Evolutionary conservation across 1,140 invertebrate species (phyloP).

Genomic region (Ips typographus): DNA sequence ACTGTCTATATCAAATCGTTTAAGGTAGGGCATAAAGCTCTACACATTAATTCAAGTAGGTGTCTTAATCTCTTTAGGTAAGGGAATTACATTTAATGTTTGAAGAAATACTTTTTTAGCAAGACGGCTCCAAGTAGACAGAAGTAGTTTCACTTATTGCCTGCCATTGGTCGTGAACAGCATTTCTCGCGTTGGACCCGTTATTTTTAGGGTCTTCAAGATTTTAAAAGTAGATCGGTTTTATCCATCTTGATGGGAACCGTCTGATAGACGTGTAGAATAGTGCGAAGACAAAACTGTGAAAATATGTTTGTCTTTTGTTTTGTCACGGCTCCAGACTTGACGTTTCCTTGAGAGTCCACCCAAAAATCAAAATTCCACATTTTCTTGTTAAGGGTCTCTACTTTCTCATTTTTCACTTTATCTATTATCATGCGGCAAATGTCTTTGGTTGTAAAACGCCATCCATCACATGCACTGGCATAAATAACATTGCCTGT

Average conservation of each 20-base stretch:
- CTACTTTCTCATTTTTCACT: too few species aligned
- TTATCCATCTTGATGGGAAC: constrained; percentile 68
- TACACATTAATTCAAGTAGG: too few species aligned
- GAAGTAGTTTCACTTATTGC: constrained; percentile 77
- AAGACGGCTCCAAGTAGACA: constrained; percentile 87
- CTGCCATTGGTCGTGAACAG: constrained; percentile 72
- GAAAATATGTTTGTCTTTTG: constrained; percentile 96
- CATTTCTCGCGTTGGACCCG: constrained; percentile 74
- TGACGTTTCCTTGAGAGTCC: constrained; percentile 84
- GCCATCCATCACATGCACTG: too few species aligned
- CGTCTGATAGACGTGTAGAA: constrained; percentile 91
- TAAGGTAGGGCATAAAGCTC: too few species aligned
- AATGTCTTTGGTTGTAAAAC: too few species aligned
- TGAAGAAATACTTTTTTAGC: constrained; percentile 77
- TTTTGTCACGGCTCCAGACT: constrained; percentile 90
- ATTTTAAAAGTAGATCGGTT: too few species aligned
- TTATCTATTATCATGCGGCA: too few species aligned
- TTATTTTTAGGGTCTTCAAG: constrained; percentile 66
- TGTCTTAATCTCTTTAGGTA: too few species aligned
- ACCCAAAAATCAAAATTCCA: constrained; percentile 97
- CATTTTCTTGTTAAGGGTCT: too few species aligned
- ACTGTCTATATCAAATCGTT: too few species aligned
- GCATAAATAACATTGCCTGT: too few species aligned
- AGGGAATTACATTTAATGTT: constrained; percentile 59
- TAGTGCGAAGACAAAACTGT: constrained; percentile 91